phyloP scores from a whole-genome alignment of 2,113 vertebrate species.

The Bubo bubo region DNA sequence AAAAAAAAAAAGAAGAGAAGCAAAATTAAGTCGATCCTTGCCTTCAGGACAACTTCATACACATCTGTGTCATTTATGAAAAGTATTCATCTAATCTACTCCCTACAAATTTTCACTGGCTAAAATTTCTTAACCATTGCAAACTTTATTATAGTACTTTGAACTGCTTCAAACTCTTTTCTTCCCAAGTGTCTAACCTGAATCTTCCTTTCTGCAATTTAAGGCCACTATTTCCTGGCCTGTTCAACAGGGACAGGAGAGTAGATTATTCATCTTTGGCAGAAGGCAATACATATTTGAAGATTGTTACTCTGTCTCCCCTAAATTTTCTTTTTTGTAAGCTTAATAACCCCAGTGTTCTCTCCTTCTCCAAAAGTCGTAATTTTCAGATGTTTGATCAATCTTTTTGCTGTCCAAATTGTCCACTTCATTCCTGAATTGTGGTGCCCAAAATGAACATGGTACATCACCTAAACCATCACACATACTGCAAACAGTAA shows the following conservation, averaged over 20 bases:
- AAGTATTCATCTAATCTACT: neutral
- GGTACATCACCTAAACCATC: neutral
- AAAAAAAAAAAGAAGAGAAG: neutral
- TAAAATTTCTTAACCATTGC: neutral
- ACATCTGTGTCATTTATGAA: neutral
- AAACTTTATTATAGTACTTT: neutral
- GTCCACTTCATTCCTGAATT: conserved; percentile 7
- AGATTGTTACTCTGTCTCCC: neutral
- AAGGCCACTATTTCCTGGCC: neutral
- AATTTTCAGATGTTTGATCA: neutral
- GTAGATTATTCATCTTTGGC: neutral
- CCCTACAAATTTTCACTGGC: neutral
- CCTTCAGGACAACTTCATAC: neutral
- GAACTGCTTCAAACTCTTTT: neutral
- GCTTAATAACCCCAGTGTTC: neutral
- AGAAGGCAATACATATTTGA: neutral
- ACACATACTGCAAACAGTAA: neutral
- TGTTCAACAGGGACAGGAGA: neutral
- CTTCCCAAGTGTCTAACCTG: neutral
- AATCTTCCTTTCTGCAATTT: neutral
- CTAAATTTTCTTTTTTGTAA: neutral
- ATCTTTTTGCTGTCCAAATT: neutral
- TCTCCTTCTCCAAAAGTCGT: neutral
- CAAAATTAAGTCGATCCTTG: neutral
- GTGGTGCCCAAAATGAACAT: neutral